Evolutionary conservation across 1,140 invertebrate species (phyloP), one percentile per base, ranked within the genome.

Genomic region (Zaprionus vittiger): DNA sequence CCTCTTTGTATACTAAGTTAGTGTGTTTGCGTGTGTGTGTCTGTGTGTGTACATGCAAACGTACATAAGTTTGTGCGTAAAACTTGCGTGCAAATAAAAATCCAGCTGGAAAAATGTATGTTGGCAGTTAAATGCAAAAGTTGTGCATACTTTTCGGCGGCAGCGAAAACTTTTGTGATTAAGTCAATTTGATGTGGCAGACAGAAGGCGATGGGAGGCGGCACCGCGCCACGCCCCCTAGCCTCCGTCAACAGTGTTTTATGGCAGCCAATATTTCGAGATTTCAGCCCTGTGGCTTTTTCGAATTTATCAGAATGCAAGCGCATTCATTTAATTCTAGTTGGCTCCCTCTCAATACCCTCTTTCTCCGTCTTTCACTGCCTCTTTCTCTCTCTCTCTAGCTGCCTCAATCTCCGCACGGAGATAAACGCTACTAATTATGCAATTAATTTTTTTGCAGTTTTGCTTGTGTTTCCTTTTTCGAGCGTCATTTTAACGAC

Each of bases 361-460:
- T 49, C 44, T 20, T 17, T 49, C 9, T 28, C 6, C 7, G 17
- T 0, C 2, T 17, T n/a, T n/a, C 38, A 5, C 4, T 41, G 15
- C 1, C 41, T 47, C 41, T 47, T 0, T 14, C 20, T 12, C 47
- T 52, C 11, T 22, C 47, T 3, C 47, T 22, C 47, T 24, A 4
- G 4, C 38, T 41, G 5, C 2, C 47, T 24, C 47, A 12, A 11
- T 52, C 20, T 52, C 20, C 20, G 20, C 20, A 7, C 4, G 4
- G 5, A 59, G 67, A 75, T 71, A 71, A 77, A 63, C 66, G 20
- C 28, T 47, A 63, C 83, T 86, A 86, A 86, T 86, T 86, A 89
- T 86, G 77, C 83, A 89, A 89, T 86, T 83, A 80, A 77, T 77
- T 83, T 75, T 75, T 47, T 69, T 59, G 65, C 81, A 62, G 54